Evolutionary conservation across 1,140 invertebrate species (phyloP).

Genomic region (Heliconius eleuchia): DNA sequence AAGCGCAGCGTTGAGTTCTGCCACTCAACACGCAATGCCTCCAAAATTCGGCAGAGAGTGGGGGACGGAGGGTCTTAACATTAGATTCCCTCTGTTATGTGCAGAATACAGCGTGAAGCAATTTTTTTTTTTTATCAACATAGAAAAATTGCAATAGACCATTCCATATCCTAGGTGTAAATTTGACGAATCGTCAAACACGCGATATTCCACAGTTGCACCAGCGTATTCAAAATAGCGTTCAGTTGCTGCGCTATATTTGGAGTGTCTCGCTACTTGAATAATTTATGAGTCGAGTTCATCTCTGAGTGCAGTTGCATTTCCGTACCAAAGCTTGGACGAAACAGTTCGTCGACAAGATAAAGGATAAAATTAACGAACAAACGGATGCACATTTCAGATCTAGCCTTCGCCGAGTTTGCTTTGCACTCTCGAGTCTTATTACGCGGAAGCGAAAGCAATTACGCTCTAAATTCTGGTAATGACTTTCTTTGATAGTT

Average conservation of each 20-base stretch:
- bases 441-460: constrained; percentile 28
- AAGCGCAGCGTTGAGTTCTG: too few relatives aligned
- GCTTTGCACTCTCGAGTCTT: constrained; percentile 32
- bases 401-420: constrained; percentile 32
- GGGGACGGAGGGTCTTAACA: too few relatives aligned
- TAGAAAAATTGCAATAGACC: background rate
- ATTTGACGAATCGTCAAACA: constrained; percentile 11
- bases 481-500: constrained; percentile 27
- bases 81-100: too few relatives aligned
- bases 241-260: constrained; percentile 68
- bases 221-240: constrained; percentile 72
- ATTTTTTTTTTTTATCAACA: background rate
- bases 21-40: too few relatives aligned
- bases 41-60: too few relatives aligned
- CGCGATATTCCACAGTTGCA: constrained; percentile 1
- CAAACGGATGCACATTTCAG: constrained; percentile 50
- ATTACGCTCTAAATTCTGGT: constrained; percentile 22
- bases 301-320: constrained; percentile 65
- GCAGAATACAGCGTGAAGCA: too few relatives aligned
- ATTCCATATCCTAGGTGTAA: background rate
- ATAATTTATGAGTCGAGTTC: constrained; percentile 76
- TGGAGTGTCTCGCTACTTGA: constrained; percentile 75
- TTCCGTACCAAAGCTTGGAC: constrained; percentile 60
- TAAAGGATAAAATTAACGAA: constrained; percentile 57
- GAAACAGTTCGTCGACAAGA: constrained; percentile 59